These are phyloP conservation scores for Oscheius sp. DNA, from an alignment of 2,888 invertebrate genomes.

Conservation along the genomic window DNA sequence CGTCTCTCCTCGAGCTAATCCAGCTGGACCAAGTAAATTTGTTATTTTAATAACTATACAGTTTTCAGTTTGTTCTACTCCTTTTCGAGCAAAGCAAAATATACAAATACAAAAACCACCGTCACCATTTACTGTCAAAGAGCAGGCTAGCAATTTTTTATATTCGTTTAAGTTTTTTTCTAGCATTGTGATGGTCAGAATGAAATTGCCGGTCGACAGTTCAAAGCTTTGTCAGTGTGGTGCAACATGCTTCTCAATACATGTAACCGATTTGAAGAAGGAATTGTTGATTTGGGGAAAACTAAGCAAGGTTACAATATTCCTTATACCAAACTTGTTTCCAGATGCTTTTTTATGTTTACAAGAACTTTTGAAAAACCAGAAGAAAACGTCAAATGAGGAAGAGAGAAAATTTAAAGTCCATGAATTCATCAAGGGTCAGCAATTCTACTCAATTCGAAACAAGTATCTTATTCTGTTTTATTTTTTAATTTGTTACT, in stretches of 20 bases:
- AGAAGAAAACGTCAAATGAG: background rate
- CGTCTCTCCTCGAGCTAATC: background rate
- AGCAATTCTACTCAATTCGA: slow-evolving; percentile 2
- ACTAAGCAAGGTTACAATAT: slow-evolving; percentile 36
- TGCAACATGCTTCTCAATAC: slow-evolving; percentile 39
- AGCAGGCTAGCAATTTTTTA: too few relatives aligned
- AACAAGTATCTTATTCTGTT: background rate
- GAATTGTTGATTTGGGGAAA: slow-evolving; percentile 40
- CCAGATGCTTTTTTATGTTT: slow-evolving; percentile 23
- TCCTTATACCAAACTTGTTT: background rate
- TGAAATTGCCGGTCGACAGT: slow-evolving; percentile 29
- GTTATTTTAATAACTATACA: background rate
- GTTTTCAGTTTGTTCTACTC: slow-evolving; percentile 9
- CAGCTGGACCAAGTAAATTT: background rate
- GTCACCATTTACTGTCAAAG: background rate
- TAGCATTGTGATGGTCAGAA: slow-evolving; percentile 8
- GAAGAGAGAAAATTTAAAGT: slow-evolving; percentile 15
- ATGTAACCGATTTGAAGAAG: slow-evolving; percentile 35
- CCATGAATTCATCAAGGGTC: slow-evolving; percentile 21
- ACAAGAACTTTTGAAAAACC: slow-evolving; percentile 22
- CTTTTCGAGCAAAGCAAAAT: background rate
- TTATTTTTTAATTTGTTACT: background rate
- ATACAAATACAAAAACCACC: too few relatives aligned
- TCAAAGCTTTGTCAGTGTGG: slow-evolving; percentile 42
- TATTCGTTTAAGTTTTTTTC: background rate